Evolutionary conservation across 2,797 vertebrate genomes (phyloP), one percentile per base, ranked within the genome.

Genomic region (Esox masquinongy): DNA sequence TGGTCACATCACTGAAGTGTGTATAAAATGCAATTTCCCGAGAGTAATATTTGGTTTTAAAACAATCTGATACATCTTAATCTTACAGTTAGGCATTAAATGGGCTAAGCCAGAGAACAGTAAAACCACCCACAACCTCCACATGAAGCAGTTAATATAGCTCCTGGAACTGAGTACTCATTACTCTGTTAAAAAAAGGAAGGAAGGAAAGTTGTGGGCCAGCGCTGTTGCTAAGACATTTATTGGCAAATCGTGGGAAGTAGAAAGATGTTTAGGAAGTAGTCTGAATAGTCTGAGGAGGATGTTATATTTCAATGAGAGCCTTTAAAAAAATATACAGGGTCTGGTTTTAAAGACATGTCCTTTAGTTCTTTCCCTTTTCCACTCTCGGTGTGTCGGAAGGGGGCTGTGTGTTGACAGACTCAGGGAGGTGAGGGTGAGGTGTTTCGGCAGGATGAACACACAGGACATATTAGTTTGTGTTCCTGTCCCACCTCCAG

Each of bases 361-460:
- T 80, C 77, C 78, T 81, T 85, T 90, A 88, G 85, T 90, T 88
- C 83, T 88, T 83, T 80, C 29, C 79, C 67, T 80, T 79, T 89
- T 82, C 82, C 85, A 24, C 50, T 26, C 22, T 70, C 16, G 67
- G 5, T 69, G 53, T 80, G 80, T 79, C 6, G 22, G 69, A 34
- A 63, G 67, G 82, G 79, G 77, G 50, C 88, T 77, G 84, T 82
- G 17, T 26, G 15, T 85, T 79, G 75, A 80, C 84, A 88, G 88
- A 90, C 81, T 89, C 87, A 80, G 87, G 49, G 68, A 67, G 71
- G 80, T 68, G 51, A 91, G 88, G 71, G 79, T 68, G 51, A 91
- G 88, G 92, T 89, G 90, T 84, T 77, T 73, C 85, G 85, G 85
- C 90, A 93, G 90, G 92, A 93, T 93, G 85, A 83, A 77, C 81